Percentiles rank a stretch among this genome's conserved stretches.
Evolutionary conservation across 2,113 vertebrate species (phyloP).

Genomic region (Nothoprocta perdicaria): DNA sequence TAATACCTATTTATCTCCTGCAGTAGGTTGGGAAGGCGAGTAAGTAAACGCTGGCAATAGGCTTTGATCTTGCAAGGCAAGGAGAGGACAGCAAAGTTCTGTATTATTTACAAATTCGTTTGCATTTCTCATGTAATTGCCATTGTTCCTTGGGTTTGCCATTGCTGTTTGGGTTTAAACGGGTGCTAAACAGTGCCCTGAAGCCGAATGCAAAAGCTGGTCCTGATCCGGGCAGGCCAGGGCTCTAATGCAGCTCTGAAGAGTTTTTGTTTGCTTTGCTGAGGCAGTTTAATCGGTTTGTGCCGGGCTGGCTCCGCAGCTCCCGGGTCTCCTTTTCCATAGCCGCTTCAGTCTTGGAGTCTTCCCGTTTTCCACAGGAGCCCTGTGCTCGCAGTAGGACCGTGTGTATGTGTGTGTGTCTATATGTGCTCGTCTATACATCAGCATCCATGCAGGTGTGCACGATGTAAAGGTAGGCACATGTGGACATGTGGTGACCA

Average conservation of each 20-base stretch:
- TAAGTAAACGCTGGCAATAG: background rate
- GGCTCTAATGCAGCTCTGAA: background rate
- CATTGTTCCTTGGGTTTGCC: background rate
- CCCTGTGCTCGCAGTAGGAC: background rate
- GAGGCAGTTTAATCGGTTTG: background rate
- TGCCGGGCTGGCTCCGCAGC: background rate
- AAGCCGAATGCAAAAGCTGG: background rate
- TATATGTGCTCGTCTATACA: background rate
- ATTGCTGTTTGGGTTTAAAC: background rate
- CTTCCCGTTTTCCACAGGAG: background rate
- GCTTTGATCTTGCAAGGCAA: background rate
- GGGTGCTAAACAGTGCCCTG: background rate
- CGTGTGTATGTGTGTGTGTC: background rate
- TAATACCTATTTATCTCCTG: conserved; percentile 28
- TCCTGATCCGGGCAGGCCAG: background rate
- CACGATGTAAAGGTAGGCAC: background rate
- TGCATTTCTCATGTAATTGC: background rate
- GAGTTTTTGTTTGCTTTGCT: background rate
- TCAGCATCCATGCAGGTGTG: background rate
- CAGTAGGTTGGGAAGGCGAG: conserved; percentile 16
- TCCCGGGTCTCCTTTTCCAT: background rate
- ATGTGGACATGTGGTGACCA: background rate
- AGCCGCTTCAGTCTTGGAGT: rapidly evolving
- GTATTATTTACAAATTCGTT: conserved; percentile 16
- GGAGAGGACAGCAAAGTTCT: background rate